Evolutionary conservation across 2,113 vertebrate genomes (phyloP), one percentile per base, ranked within the genome.

Genomic region (Smithornis capensis): DNA sequence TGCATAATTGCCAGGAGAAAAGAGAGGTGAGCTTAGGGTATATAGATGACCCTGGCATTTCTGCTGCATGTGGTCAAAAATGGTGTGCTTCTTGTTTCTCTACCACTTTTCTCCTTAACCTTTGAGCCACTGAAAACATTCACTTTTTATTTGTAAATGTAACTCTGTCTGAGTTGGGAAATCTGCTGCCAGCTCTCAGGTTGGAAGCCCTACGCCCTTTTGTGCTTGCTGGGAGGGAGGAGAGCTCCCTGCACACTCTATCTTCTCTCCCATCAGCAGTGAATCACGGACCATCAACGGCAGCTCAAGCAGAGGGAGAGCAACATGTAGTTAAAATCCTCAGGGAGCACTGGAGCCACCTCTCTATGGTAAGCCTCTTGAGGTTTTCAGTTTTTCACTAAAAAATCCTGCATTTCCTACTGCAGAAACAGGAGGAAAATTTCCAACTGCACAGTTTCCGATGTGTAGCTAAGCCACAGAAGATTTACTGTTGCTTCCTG

Each of bases 251-350:
- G 3, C 5, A 0, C 12, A 5, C 1, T 3, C 37, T 77, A 90
- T 92, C 90, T 92, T 56, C 65, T 78, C 73, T 90, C 45, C 6
- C 4, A 94, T 94, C 95, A 64, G 29, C 76, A 81, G 64, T 83
- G 83, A 94, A 93, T 92, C 90, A 92, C 19, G 76, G 80, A 65
- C 83, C 87, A 78, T 74, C 28, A 1, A 74, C 0, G 3, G 38
- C 56, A 90, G 7, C 0, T 0, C 33, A 78, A 6, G 24, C 27
- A 83, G 60, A 92, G 47, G 52, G 50, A 86, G 68, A 95, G 33
- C 7, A 21, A 89, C 64, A n/a, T 1, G 7, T 38, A 71, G 83
- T 63, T 78, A 45, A 40, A 92, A 10, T 80, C 64, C 71, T 76
- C 64, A 50, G 60, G 52, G 73, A 92, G 31, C 1, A 2, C 24